Conservation (phyloP, 2,888 invertebrate species). For the Eumerus sabulonum region DNA sequence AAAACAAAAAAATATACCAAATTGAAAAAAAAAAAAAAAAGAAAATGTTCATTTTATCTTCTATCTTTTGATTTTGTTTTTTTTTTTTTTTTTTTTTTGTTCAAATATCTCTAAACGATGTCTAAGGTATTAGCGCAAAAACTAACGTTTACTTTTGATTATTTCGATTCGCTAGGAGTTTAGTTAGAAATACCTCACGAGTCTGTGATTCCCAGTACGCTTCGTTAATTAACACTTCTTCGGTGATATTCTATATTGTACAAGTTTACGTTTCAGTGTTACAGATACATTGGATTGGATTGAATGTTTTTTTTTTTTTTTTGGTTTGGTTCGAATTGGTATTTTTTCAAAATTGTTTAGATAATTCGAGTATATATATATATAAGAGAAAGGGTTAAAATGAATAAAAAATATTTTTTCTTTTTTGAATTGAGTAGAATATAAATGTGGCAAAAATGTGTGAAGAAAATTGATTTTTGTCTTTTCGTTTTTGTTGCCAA, state of each 20-base stretch:
- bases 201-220: slow-evolving; percentile 95
- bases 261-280: slow-evolving; percentile 60
- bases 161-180: slow-evolving; percentile 64
- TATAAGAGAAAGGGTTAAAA: slow-evolving; percentile 35
- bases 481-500: slow-evolving; percentile 14
- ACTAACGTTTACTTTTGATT: slow-evolving; percentile 68
- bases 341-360: slow-evolving; percentile 5
- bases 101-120: slow-evolving; percentile 65
- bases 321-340: too few relatives aligned
- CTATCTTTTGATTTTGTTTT: slow-evolving; percentile 11
- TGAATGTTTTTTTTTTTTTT: slow-evolving; percentile 17
- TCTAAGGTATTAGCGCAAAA: slow-evolving; percentile 68
- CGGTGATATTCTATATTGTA: slow-evolving; percentile 92
- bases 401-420: slow-evolving; percentile 24
- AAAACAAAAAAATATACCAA: slow-evolving; percentile 32
- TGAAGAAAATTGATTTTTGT: slow-evolving; percentile 48
- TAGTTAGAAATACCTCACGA: slow-evolving; percentile 88
- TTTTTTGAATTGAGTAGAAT: slow-evolving; percentile 53
- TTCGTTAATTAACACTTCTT: slow-evolving; percentile 96
- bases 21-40: too few relatives aligned
- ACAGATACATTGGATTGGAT: slow-evolving; percentile 48
- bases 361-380: slow-evolving; percentile 8
- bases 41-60: slow-evolving; percentile 14
- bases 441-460: slow-evolving; percentile 56
- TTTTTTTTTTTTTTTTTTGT: slow-evolving; percentile 41